These are phyloP conservation scores for Rhinogobius similis DNA, from an alignment of 2,113 vertebrate genomes.

Conservation along the genomic window DNA sequence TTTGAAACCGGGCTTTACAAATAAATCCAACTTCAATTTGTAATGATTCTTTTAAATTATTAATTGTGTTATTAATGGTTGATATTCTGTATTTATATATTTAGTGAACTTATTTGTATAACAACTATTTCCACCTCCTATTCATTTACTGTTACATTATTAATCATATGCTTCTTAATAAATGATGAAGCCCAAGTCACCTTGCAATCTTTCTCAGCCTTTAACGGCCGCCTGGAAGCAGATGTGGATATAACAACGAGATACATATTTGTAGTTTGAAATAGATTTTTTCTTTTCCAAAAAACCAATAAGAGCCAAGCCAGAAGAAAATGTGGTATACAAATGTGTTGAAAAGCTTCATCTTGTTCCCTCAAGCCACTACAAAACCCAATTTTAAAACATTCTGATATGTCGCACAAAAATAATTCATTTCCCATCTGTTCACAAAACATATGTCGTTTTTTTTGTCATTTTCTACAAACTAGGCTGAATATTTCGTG, in stretches of 20 bases:
- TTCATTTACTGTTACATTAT: neutral
- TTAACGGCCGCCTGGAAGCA: neutral
- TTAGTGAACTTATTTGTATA: neutral
- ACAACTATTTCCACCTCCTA: neutral
- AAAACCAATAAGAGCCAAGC: neutral
- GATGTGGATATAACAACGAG: neutral
- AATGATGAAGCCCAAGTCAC: neutral
- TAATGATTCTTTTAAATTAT: neutral
- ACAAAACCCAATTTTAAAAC: neutral
- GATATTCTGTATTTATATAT: neutral
- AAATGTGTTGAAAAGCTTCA: neutral
- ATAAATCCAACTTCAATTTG: neutral
- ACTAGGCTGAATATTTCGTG: constrained; percentile 4
- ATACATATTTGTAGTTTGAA: neutral
- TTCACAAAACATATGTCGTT: neutral
- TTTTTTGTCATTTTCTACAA: neutral
- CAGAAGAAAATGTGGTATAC: neutral
- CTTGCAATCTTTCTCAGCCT: neutral
- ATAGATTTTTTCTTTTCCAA: neutral
- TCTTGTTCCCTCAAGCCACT: neutral
- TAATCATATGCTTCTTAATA: neutral
- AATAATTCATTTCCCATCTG: neutral
- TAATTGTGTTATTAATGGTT: neutral
- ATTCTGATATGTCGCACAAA: neutral
- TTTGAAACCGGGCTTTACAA: neutral